Conservation (phyloP, 2,113 vertebrate species). For the Clarias gariepinus region DNA sequence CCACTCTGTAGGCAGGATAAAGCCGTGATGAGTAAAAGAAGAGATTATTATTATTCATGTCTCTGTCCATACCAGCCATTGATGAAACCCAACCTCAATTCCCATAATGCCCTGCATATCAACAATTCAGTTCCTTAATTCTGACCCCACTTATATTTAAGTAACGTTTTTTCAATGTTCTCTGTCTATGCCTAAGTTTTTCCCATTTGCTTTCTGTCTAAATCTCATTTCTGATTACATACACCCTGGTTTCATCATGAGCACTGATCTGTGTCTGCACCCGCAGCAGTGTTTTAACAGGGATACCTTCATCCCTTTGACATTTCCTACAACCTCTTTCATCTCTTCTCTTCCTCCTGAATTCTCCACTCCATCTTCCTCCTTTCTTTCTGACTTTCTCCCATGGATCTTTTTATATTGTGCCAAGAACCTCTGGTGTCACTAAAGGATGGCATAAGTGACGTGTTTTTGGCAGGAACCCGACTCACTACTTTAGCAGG, state of each 20-base stretch:
- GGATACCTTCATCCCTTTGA: not conserved
- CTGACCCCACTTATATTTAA: not conserved
- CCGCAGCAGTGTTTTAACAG: not conserved
- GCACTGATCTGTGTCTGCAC: not conserved
- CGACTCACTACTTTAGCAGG: constrained; percentile 42
- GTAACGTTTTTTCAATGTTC: not conserved
- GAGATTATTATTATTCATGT: not conserved
- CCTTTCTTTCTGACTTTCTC: not conserved
- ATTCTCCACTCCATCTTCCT: not conserved
- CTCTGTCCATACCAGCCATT: not conserved
- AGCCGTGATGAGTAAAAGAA: not conserved
- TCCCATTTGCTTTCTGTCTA: not conserved
- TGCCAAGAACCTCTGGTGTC: constrained; percentile 8
- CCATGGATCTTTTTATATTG: not conserved
- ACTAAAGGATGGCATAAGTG: constrained; percentile 8
- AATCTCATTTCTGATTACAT: not conserved
- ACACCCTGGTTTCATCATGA: not conserved
- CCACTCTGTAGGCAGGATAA: too few relatives aligned
- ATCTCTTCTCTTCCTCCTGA: not conserved
- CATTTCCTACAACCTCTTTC: not conserved
- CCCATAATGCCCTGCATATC: not conserved
- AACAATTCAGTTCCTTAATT: not conserved
- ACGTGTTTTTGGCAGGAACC: constrained; percentile 31
- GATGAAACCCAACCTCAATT: too few relatives aligned
- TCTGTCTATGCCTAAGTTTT: not conserved